Base-by-base conservation (phyloP, 2,797 vertebrate genomes). In the Sphaeramia orbicularis region DNA sequence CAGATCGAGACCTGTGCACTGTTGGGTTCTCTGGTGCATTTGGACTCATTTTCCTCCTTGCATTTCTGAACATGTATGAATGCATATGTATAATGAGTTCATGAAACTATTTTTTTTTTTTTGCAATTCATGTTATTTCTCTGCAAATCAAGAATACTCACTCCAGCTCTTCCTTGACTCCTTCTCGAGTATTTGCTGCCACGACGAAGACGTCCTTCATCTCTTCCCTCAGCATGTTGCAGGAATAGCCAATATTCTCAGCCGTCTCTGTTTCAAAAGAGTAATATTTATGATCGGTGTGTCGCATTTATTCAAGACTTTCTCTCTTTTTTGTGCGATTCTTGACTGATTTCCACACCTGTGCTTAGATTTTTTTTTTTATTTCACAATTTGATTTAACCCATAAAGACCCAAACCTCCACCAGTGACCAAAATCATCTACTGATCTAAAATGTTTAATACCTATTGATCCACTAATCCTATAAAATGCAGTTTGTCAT, bases 201-300 rank as follows among this genome's bases (percentile, higher is more conserved):
- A 99, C 85, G 10, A 94, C 0, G 19, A 99, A 97, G 8, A 99
- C 81, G 0, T 94, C 94, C 4, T 88, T 94, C 97, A 99, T 98
- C 53, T 96, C 95, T 27, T 97, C 96, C 7, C 94, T 83, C 53
- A 99, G 91, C 94, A 99, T 92, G 84, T 96, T 96, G 91, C 96
- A 98, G 50, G 97, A 95, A 59, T 98, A 99, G 43, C 96, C 96
- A 5, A 97, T 96, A 77, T 99, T 99, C 84, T 97, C 94, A 0
- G 97, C 97, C 0, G 97, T 99, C 82, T 99, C 97, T 98, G 88
- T 44, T 49, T 49, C 0, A 61, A 52, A 43, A 74, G 49, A 58
- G 2, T 0, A 0, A 43, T 7, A 36, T 27, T 40, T 40, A 48
- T 1, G 36, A 6, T 49, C 1, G 60, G 4, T 10, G 37, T 16